phyloP scores from a whole-genome alignment of 53 echinoderm and acorn worm species.

The Luidia sarsii region DNA sequence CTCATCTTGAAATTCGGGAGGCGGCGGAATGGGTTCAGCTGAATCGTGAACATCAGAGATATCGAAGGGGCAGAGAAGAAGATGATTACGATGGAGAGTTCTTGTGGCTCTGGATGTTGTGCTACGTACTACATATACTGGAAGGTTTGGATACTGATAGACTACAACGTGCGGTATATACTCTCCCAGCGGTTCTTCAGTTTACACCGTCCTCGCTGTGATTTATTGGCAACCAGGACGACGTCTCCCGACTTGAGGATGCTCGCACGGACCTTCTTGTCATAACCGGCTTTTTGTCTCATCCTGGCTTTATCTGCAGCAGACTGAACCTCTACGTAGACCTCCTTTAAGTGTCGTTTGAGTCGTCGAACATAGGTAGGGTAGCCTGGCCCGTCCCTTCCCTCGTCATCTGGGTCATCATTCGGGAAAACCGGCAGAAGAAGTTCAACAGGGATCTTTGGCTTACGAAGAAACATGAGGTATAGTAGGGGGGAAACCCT shows the following conservation, averaged over 20 bases:
- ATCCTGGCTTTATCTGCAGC: background rate
- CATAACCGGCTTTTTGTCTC: constrained; percentile 5
- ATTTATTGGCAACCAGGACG: background rate
- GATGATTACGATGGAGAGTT: background rate
- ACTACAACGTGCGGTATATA: background rate
- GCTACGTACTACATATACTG: background rate
- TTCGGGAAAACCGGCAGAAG: background rate
- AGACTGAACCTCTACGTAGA: background rate
- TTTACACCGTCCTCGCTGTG: background rate
- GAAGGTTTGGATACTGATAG: background rate
- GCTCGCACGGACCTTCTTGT: background rate
- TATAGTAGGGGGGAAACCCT: constrained; percentile 16
- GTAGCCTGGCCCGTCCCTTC: background rate
- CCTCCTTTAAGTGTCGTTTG: background rate
- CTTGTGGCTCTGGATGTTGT: background rate
- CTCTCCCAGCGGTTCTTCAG: background rate
- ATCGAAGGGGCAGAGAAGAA: background rate
- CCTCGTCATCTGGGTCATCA: background rate
- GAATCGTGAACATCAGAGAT: background rate
- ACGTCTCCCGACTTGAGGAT: background rate
- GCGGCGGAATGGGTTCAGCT: too few species aligned
- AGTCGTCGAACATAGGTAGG: background rate
- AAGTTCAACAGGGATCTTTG: constrained; percentile 2
- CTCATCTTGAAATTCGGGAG: too few species aligned
- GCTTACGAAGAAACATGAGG: constrained; percentile 18